phyloP scores from a whole-genome alignment of 2,888 invertebrate species.

The Mylabris sibirica region DNA sequence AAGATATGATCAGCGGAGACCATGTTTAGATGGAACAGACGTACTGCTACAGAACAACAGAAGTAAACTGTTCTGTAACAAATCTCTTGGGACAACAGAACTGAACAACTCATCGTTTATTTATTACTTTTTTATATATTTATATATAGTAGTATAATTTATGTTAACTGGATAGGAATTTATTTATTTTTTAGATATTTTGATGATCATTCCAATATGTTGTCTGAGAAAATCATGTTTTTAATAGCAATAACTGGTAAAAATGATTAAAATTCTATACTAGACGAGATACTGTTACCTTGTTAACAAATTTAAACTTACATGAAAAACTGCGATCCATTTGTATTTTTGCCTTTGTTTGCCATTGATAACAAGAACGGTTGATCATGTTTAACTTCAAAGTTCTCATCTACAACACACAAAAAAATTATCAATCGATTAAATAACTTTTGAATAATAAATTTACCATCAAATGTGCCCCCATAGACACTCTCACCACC shows the following conservation, averaged over 20 bases:
- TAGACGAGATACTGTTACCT: constrained; percentile 16
- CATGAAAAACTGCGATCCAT: constrained; percentile 99
- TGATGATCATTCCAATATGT: constrained; percentile 13
- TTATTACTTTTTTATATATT: neutral
- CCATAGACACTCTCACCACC: constrained; percentile 99
- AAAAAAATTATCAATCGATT: constrained; percentile 22
- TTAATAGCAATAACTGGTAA: constrained; percentile 4
- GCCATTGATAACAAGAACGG: constrained; percentile 97
- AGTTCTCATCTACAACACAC: constrained; percentile 87
- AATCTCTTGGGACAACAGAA: constrained; percentile 34
- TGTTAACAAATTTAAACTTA: constrained; percentile 68
- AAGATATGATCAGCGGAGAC: constrained; percentile 69
- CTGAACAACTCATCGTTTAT: constrained; percentile 4
- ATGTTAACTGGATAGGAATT: neutral
- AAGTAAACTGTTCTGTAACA: constrained; percentile 59
- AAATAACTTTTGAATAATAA: neutral
- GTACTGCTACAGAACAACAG: constrained; percentile 61
- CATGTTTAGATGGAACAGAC: constrained; percentile 56
- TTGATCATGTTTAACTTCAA: constrained; percentile 85
- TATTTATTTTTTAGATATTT: neutral
- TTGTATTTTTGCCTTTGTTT: constrained; percentile 95
- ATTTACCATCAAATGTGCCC: constrained; percentile 90
- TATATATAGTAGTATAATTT: neutral
- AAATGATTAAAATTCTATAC: constrained; percentile 7
- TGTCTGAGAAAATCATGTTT: neutral